Evolutionary conservation across 2,888 invertebrate genomes (phyloP).

Genomic region (Patella pellucida): DNA sequence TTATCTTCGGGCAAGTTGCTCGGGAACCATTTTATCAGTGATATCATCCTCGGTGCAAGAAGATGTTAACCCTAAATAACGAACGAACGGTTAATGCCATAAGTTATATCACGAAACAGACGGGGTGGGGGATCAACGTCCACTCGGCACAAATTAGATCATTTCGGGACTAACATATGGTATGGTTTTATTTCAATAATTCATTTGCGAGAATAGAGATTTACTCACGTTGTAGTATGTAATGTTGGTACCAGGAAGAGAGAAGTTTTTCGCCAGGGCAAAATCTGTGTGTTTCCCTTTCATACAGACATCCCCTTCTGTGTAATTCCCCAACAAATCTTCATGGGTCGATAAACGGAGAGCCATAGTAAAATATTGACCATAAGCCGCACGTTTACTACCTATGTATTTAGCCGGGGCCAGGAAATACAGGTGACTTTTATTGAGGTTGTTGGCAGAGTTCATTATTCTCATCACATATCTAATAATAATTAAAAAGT

Average conservation of each 20-base stretch:
- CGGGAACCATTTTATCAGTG: no score
- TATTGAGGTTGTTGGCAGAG: conserved; percentile 20
- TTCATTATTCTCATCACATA: conserved; percentile 43
- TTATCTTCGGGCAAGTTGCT: no score
- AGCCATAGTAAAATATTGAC: conserved; percentile 35
- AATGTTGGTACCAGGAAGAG: not conserved
- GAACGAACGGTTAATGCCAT: no score
- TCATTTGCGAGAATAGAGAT: not conserved
- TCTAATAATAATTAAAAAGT: conserved; percentile 26
- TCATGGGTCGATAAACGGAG: conserved; percentile 24
- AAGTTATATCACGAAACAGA: no score
- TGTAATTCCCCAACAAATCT: not conserved
- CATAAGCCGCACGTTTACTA: conserved; percentile 46
- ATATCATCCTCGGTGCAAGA: no score
- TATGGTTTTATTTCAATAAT: no score
- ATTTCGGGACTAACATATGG: no score
- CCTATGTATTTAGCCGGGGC: conserved; percentile 45
- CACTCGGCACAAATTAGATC: no score
- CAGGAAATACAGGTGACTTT: conserved; percentile 35
- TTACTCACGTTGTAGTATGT: not conserved
- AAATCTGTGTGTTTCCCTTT: conserved; percentile 30
- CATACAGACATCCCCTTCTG: conserved; percentile 43
- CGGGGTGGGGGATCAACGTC: no score
- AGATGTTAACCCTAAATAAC: no score
- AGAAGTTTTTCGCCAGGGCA: conserved; percentile 32